Evolutionary conservation across 2,113 vertebrate species (phyloP).

Genomic region (Ramphastos sulfuratus): DNA sequence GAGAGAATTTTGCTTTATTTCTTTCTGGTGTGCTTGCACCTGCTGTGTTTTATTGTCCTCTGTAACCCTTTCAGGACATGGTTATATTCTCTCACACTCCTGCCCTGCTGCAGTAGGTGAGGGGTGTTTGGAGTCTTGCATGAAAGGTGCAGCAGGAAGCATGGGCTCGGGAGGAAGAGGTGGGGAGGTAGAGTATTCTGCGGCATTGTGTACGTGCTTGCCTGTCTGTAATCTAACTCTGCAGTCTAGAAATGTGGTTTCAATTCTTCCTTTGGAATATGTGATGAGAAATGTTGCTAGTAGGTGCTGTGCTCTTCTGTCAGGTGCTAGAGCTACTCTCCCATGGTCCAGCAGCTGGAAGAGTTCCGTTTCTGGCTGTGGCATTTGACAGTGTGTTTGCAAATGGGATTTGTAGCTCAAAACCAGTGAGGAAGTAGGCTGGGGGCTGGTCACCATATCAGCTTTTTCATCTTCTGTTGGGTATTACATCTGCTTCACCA

Average conservation of each 20-base stretch:
- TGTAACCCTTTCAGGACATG: neutral
- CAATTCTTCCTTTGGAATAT: conserved; percentile 50
- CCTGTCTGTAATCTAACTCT: conserved; percentile 3
- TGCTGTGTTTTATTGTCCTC: conserved; percentile 54
- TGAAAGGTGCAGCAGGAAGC: neutral
- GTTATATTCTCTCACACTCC: neutral
- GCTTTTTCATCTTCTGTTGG: neutral
- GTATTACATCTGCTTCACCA: neutral
- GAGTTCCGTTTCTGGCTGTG: neutral
- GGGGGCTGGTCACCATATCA: neutral
- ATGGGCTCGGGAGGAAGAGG: neutral
- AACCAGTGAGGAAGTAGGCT: neutral
- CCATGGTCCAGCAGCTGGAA: neutral
- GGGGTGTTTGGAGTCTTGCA: neutral
- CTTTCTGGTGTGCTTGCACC: conserved; percentile 33
- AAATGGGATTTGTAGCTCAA: conserved; percentile 27
- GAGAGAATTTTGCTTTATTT: conserved; percentile 47
- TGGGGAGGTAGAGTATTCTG: neutral
- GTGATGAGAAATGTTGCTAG: neutral
- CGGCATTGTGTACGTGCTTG: neutral
- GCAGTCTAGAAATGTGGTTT: conserved; percentile 56
- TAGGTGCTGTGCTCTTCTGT: neutral
- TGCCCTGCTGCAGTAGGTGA: neutral
- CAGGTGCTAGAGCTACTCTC: neutral
- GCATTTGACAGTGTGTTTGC: conserved; percentile 9